phyloP scores from a whole-genome alignment of 2,113 vertebrate species.

The Anguilla rostrata region DNA sequence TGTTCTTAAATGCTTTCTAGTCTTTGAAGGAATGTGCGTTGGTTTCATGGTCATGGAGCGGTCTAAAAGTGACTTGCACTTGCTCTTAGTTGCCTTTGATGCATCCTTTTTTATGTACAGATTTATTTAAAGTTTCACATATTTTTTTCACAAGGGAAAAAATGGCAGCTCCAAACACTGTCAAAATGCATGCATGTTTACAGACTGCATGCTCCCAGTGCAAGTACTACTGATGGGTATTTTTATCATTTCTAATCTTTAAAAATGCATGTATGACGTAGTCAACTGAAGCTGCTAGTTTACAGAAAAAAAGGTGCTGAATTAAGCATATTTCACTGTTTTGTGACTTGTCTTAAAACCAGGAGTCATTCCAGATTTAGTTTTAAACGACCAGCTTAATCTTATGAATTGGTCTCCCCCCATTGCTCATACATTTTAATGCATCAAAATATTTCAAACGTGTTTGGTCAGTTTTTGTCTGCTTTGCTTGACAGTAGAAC shows the following conservation, averaged over 20 bases:
- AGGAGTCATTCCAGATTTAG: constrained; percentile 16
- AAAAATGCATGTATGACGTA: constrained; percentile 37
- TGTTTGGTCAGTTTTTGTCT: constrained; percentile 1
- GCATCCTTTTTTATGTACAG: background rate
- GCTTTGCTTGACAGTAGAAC: background rate
- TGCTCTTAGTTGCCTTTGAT: background rate
- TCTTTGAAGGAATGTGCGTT: constrained; percentile 10
- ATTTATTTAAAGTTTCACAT: constrained; percentile 23
- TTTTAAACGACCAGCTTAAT: background rate
- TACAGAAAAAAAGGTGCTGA: constrained; percentile 43
- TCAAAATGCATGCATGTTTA: constrained; percentile 21
- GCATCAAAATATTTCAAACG: constrained; percentile 7
- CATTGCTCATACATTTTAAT: background rate
- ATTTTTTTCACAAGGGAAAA: constrained; percentile 23
- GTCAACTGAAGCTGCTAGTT: constrained; percentile 38
- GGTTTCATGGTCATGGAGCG: background rate
- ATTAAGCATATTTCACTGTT: constrained; percentile 17
- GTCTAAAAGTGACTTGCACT: background rate
- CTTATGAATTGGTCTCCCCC: background rate
- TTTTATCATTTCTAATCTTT: constrained; percentile 19
- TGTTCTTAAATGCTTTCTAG: background rate
- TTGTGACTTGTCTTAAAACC: constrained; percentile 13
- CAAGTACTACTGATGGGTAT: constrained; percentile 42
- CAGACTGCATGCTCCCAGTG: constrained; percentile 35
- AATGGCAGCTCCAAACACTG: constrained; percentile 38